A percentile compares a stretch with the other conserved stretches of the same genome.
Evolutionary conservation across 2,888 invertebrate species (phyloP).

Genomic region (Geotrupes spiniger): DNA sequence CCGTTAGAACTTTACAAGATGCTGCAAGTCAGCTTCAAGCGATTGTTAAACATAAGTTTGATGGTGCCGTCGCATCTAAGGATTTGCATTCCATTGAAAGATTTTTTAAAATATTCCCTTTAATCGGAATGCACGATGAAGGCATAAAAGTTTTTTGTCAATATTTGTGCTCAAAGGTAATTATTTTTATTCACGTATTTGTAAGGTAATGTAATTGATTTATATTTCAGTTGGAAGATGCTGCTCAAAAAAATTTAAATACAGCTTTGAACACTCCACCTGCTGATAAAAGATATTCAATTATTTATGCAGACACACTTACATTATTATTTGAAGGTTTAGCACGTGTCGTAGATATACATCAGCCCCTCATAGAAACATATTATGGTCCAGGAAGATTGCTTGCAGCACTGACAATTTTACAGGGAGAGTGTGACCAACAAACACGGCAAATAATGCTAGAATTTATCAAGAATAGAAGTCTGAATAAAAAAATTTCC

Average conservation of each 20-base stretch:
- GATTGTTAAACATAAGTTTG: slow-evolving; percentile 78
- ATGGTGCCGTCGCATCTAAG: slow-evolving; percentile 84
- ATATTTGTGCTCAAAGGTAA: slow-evolving; percentile 79
- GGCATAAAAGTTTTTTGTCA: slow-evolving; percentile 85
- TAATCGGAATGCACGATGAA: slow-evolving; percentile 86
- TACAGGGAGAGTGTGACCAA: slow-evolving; percentile 78
- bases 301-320: slow-evolving; percentile 82
- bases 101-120: slow-evolving; percentile 95
- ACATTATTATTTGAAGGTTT: slow-evolving; percentile 77
- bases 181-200: slow-evolving; percentile 5
- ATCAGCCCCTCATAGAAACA: slow-evolving; percentile 85
- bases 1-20: slow-evolving; percentile 70
- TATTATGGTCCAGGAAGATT: slow-evolving; percentile 82
- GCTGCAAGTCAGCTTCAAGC: slow-evolving; percentile 69
- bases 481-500: slow-evolving; percentile 61
- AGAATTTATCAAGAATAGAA: slow-evolving; percentile 71
- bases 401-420: slow-evolving; percentile 64
- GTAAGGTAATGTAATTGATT: no score
- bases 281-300: slow-evolving; percentile 68
- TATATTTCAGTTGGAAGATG: slow-evolving; percentile 56
- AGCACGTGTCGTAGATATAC: slow-evolving; percentile 78
- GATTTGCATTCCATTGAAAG: slow-evolving; percentile 89
- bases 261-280: slow-evolving; percentile 63
- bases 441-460: slow-evolving; percentile 61
- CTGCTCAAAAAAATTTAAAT: slow-evolving; percentile 69